Percentiles rank a stretch among this genome's conserved stretches.
Evolutionary conservation across 2,888 invertebrate species (phyloP).

Genomic region (Caprella mutica): DNA sequence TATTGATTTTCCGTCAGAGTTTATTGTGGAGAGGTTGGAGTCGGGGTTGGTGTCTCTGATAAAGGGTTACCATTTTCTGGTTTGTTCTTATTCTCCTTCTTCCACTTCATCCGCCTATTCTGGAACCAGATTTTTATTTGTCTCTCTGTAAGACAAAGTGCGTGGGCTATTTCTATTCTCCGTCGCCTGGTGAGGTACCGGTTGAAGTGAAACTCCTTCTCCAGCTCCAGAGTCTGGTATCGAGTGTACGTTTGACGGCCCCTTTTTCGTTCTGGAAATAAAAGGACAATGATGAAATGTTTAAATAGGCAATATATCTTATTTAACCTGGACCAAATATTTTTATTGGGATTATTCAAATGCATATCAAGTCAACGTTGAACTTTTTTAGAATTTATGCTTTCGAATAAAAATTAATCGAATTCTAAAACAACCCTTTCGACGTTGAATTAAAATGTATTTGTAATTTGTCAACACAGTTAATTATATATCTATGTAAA

Average conservation of each 20-base stretch:
- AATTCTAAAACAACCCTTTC: too few relatives aligned
- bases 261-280: constrained; percentile 38
- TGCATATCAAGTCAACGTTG: too few relatives aligned
- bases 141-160: constrained; percentile 78
- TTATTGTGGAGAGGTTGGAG: constrained; percentile 29
- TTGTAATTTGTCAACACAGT: too few relatives aligned
- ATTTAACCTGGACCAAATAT: too few relatives aligned
- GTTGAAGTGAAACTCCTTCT: constrained; percentile 78
- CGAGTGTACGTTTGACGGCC: constrained; percentile 41
- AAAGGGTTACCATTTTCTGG: constrained; percentile 31
- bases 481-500: too few relatives aligned
- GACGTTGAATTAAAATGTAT: too few relatives aligned
- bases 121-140: constrained; percentile 86
- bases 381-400: too few relatives aligned
- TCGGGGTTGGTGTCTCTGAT: constrained; percentile 33
- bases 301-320: too few relatives aligned
- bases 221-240: constrained; percentile 42
- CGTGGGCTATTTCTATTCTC: constrained; percentile 94
- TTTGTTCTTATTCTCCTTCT: constrained; percentile 62
- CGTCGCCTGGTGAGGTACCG: constrained; percentile 87
- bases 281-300: constrained; percentile 3
- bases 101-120: constrained; percentile 73
- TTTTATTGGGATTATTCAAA: too few relatives aligned
- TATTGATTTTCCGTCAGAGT: too few relatives aligned
- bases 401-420: too few relatives aligned